These are phyloP conservation scores for Trypoxylus dichotomus DNA, from an alignment of 1,140 invertebrate genomes.

Conservation along the genomic window DNA sequence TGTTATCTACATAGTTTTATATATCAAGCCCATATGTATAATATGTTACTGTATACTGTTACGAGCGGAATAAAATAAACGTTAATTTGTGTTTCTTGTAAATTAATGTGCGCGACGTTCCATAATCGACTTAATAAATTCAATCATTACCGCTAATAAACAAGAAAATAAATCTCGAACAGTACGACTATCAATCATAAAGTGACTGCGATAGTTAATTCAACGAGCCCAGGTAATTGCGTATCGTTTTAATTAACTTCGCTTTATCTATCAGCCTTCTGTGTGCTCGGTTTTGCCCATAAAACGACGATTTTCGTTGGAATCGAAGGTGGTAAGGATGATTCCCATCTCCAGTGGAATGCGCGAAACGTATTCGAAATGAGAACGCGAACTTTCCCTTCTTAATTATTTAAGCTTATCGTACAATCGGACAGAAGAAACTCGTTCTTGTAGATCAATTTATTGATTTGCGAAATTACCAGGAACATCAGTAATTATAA, in stretches of 20 bases:
- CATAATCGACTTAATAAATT: constrained; percentile 20
- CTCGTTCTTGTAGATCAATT: too few species aligned
- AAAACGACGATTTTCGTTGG: too few species aligned
- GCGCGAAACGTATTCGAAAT: too few species aligned
- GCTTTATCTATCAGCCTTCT: constrained; percentile 1
- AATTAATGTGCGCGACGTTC: constrained; percentile 11
- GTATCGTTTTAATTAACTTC: constrained; percentile 19
- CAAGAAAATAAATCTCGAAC: neutral
- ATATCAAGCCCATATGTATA: neutral
- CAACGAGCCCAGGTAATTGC: neutral
- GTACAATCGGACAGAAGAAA: too few species aligned
- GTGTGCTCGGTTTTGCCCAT: neutral
- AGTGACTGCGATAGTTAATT: neutral
- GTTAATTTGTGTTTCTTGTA: constrained; percentile 25
- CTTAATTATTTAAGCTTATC: too few species aligned
- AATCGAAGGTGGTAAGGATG: too few species aligned
- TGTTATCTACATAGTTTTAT: neutral
- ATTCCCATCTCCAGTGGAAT: too few species aligned
- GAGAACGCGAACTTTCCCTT: too few species aligned
- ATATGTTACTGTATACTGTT: neutral
- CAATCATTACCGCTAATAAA: constrained; percentile 26
- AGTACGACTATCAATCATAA: neutral
- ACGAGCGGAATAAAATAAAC: constrained; percentile 1
- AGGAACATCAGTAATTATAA: too few species aligned
- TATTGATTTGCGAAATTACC: too few species aligned